phyloP scores from a whole-genome alignment of 2,113 vertebrate genomes.

The Manacus vitellinus region DNA sequence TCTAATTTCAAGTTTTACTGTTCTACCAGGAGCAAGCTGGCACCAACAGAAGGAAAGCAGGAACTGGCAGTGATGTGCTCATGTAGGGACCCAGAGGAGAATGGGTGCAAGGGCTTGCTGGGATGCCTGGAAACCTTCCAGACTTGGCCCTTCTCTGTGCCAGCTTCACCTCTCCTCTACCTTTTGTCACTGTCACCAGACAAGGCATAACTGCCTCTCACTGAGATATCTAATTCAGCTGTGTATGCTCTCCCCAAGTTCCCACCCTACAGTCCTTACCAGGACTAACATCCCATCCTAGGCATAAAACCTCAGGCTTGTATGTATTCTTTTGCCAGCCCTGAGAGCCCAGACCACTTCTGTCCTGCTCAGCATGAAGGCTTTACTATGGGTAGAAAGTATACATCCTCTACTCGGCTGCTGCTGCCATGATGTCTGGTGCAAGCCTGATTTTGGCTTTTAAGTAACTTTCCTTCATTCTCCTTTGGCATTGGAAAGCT shows the following conservation, averaged over 20 bases:
- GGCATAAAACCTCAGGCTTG: not conserved
- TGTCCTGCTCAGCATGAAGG: not conserved
- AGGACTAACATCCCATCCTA: not conserved
- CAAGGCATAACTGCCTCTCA: not conserved
- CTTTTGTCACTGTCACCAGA: not conserved
- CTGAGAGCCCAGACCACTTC: not conserved
- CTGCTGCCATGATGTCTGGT: not conserved
- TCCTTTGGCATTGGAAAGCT: not conserved
- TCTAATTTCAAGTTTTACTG: not conserved
- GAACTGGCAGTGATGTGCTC: not conserved
- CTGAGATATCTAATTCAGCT: not conserved
- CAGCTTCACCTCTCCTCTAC: not conserved
- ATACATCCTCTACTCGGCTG: not conserved
- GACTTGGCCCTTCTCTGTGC: not conserved
- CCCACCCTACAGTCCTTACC: not conserved
- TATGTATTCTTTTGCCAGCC: not conserved
- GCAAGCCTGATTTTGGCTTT: not conserved
- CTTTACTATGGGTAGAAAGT: not conserved
- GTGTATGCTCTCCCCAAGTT: accelerated
- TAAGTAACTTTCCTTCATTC: not conserved
- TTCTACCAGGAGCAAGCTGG: not conserved
- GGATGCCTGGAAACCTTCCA: not conserved
- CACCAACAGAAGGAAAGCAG: not conserved
- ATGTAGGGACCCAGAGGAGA: not conserved
- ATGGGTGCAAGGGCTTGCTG: accelerated